A percentile compares a stretch with the other conserved stretches of the same genome.
phyloP scores from a whole-genome alignment of 2,113 vertebrate genomes.

The Rhegmatorhina hoffmannsi region DNA sequence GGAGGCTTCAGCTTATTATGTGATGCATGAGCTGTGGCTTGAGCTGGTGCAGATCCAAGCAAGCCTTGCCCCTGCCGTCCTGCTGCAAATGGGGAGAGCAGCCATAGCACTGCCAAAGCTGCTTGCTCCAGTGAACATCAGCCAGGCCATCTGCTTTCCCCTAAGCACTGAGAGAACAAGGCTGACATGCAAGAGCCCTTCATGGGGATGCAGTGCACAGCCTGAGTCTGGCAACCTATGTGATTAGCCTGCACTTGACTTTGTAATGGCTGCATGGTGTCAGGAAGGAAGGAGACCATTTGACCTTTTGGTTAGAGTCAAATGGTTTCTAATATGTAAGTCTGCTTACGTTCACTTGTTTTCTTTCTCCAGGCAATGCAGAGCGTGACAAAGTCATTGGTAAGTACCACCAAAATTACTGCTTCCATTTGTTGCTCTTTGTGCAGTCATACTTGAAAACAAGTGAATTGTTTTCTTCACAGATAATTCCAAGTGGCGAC shows the following conservation, averaged over 20 bases:
- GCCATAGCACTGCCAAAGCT: neutral
- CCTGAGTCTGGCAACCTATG: neutral
- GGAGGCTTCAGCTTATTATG: neutral
- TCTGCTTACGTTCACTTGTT: neutral
- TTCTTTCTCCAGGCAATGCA: slow-evolving; percentile 66
- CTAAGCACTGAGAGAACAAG: neutral
- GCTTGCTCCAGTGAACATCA: neutral
- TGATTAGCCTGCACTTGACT: neutral
- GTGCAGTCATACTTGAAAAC: neutral
- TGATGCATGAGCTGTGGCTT: neutral
- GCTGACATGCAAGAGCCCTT: neutral
- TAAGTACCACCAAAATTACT: slow-evolving; percentile 63
- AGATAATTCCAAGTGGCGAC: slow-evolving; percentile 48
- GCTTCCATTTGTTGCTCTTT: neutral
- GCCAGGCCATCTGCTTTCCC: neutral
- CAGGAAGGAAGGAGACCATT: neutral
- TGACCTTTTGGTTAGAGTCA: neutral
- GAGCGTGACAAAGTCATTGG: slow-evolving; percentile 65
- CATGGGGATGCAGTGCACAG: neutral
- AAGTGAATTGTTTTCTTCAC: slow-evolving; percentile 23
- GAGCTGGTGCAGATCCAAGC: neutral
- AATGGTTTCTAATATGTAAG: neutral
- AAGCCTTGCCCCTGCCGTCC: neutral
- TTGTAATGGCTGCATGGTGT: neutral
- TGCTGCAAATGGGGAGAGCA: accelerated